Evolutionary conservation across 2,888 invertebrate genomes (phyloP).

Genomic region (Linnaemya vulpina): DNA sequence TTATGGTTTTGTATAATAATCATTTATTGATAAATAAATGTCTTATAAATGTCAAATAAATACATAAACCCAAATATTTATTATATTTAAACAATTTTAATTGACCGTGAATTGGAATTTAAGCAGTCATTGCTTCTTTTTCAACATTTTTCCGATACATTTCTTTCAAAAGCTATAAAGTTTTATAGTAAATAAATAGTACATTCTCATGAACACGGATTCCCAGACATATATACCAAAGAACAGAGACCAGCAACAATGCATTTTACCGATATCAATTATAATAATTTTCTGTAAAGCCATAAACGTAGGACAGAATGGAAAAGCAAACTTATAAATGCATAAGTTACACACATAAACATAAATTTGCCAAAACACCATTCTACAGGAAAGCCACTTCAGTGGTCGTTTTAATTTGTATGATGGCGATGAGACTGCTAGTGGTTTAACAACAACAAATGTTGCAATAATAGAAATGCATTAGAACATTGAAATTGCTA

Average conservation of each 20-base stretch:
- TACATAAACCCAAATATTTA: conserved; percentile 1
- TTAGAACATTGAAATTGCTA: conserved; percentile 27
- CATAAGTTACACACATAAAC: conserved; percentile 34
- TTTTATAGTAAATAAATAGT: conserved; percentile 28
- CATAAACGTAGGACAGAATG: conserved; percentile 35
- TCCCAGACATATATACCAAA: conserved; percentile 6
- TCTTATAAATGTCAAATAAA: conserved; percentile 17
- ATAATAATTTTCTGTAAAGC: conserved; percentile 53
- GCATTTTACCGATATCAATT: conserved; percentile 60
- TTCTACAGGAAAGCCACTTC: conserved; percentile 48
- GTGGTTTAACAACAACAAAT: conserved; percentile 38
- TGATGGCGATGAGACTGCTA: conserved; percentile 28
- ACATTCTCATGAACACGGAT: conserved; percentile 1
- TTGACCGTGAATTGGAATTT: conserved; percentile 63
- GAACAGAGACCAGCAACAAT: conserved; percentile 29
- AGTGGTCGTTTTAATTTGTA: conserved; percentile 66
- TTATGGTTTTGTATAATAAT: not conserved
- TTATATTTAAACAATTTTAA: conserved; percentile 50
- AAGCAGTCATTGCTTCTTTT: conserved; percentile 35
- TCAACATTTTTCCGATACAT: conserved; percentile 68
- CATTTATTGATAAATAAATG: conserved; percentile 31
- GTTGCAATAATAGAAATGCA: conserved; percentile 5
- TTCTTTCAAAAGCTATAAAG: conserved; percentile 51
- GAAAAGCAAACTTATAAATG: conserved; percentile 33
- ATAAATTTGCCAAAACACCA: not conserved